These are phyloP conservation scores for Eristalinus aeneus DNA, from an alignment of 2,888 invertebrate species.

Conservation along the genomic window DNA sequence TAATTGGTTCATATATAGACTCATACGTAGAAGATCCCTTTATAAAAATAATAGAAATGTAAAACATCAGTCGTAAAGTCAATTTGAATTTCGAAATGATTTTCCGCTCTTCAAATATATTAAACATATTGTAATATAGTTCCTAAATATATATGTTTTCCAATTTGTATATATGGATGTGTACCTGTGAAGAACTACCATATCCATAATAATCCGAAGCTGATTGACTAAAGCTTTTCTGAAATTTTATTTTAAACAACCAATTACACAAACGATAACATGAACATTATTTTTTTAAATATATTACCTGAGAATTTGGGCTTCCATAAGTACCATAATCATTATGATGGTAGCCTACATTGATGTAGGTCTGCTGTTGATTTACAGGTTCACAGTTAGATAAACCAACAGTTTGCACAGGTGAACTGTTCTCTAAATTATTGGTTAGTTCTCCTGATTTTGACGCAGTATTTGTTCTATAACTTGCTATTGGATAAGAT, in stretches of 20 bases:
- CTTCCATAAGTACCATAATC: constrained; percentile 77
- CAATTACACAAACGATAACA: constrained; percentile 3
- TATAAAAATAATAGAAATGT: neutral
- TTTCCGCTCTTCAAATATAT: no score
- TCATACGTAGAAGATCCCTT: constrained; percentile 90
- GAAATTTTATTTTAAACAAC: constrained; percentile 39
- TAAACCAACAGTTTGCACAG: constrained; percentile 50
- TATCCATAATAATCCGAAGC: constrained; percentile 82
- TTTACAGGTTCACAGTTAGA: constrained; percentile 21
- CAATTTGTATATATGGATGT: constrained; percentile 12
- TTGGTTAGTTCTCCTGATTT: neutral
- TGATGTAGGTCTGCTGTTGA: constrained; percentile 71
- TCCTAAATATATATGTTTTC: constrained; percentile 13
- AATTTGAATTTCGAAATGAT: no score
- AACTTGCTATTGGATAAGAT: constrained; percentile 55
- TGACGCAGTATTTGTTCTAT: neutral
- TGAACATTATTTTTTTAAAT: constrained; percentile 8
- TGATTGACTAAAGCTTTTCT: constrained; percentile 72
- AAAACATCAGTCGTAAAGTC: neutral
- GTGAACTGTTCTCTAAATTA: neutral
- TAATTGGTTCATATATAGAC: constrained; percentile 95
- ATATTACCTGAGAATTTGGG: constrained; percentile 81
- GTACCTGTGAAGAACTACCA: constrained; percentile 88
- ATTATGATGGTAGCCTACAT: constrained; percentile 70
- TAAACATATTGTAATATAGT: no score